Base-by-base conservation (phyloP, 2,113 vertebrate genomes). In the Conger conger region DNA sequence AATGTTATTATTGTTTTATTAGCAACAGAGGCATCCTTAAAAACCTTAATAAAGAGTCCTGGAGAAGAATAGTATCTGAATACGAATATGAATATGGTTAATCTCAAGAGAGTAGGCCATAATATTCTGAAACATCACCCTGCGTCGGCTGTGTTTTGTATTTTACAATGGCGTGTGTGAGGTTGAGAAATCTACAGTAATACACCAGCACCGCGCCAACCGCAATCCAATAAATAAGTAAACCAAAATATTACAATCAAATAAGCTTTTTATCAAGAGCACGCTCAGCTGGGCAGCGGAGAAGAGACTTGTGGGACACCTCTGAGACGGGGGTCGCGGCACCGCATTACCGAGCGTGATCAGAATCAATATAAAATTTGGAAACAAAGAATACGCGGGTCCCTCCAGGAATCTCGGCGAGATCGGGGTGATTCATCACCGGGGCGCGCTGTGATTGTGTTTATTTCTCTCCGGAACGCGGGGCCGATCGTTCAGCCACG, bases 301-400 rank as follows among this genome's bases (percentile, higher is more conserved):
- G 84, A 27, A 36, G 33, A 13, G 68, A 15, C 45, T 33, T 89
- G 53, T 79, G 45, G 27, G 84, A 80, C 76, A 73, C 76, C 53
- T 37, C 45, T 83, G 86, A 87, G 89, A 80, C 81, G 91, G 92
- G 45, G 94, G 95, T 95, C 94, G 93, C 40, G 90, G 79, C 92
- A 91, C 91, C 93, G 92, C 90, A 94, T 94, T 93, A 92, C 93
- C 93, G 90, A 88, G 85, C 89, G 87, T 88, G 92, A 91, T 94
- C 93, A 90, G 87, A 92, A 95, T 95, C 94, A 94, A 95, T 94
- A 94, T 81, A 78, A 93, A 89, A 93, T 91, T 93, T 92, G 91
- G 87, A 86, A 90, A 89, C 50, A 90, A 87, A 90, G 90, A 93
- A 91, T 90, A 91, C 91, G 88, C 89, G 87, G 84, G 86, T 90